Evolutionary conservation across 1,140 invertebrate genomes (phyloP), one percentile per base, ranked within the genome.

Genomic region (Odontomachus brunneus): DNA sequence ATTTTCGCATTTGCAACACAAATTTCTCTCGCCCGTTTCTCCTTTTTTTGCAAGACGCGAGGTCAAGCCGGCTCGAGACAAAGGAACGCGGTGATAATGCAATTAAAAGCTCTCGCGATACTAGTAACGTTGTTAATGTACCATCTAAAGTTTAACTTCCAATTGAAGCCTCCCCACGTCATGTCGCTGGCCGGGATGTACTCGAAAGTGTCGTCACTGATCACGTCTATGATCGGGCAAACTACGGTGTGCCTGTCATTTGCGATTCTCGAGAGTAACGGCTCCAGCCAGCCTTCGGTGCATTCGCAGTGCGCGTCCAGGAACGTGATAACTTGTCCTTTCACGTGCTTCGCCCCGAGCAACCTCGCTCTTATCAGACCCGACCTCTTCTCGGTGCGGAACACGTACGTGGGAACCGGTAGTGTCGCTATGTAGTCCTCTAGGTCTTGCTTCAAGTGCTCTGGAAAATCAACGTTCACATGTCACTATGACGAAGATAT

Each of bases 121-220:
- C 17, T 83, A 3, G n/a, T 15, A 44, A 48, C 26, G 19, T n/a
- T n/a, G 9, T 44, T 63, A 59, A 33, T 44, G 59, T 94, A 98
- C 98, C 98, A 99, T 96, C 98, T 96, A 93, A 99, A 99, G 94
- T 99, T 99, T n/a, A 99, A 94, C 94, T 99, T 98, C 98, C 98
- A 99, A 95, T 99, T 99, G 94, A 99, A 99, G 22, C 98, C 98
- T 85, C 98, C 98, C 98, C 98, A 99, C 3, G 98, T 99, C 96
- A 98, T 98, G 91, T 98, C 98, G 3, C 97, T 98, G 0, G 99
- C 98, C 59, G 97, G 97, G 60, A 98, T 97, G 92, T 99, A 99
- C 93, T 99, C 98, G 94, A 99, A 99, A 15, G 97, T 98, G 89
- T 99, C 98, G 93, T 99, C 98, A 74, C 98, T 98, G 89, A 99